Evolutionary conservation across 1,140 invertebrate species (phyloP), one percentile per base, ranked within the genome.

Genomic region (Nebria ingens): DNA sequence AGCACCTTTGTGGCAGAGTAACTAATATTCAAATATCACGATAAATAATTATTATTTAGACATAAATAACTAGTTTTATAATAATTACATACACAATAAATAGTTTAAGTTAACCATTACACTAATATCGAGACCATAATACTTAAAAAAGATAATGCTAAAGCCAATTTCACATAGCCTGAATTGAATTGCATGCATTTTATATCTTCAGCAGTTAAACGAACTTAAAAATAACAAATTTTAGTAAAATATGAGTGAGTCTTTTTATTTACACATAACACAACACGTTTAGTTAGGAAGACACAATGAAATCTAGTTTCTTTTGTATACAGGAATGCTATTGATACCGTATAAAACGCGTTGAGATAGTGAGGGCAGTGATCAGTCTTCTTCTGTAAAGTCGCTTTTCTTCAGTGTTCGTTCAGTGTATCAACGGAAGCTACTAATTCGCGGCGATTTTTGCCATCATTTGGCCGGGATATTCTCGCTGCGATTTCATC

Each of bases 401-500:
- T n/a, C n/a, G n/a, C n/a, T n/a, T n/a, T 34, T 6, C 6, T 9
- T 34, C 25, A 34, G 25, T 34, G 25, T 56, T 73, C 69, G 34
- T 68, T 65, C 19, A 74, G 59, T 38, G 68, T 69, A 63, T 73
- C 72, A 1, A 72, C 69, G 9, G 69, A 71, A 22, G 69, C 58
- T 1, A 66, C 62, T 20, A 64, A 66, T 60, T 65, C 67, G 59
- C 59, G 56, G 54, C 66, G 64, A 55, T 64, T 66, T 34, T n/a
- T n/a, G 6, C 25, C 25, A n/a, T n/a, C n/a, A n/a, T n/a, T n/a
- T 9, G 25, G 25, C n/a, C 25, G 6, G 55, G 65, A 67, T 58
- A 72, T 68, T 23, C 72, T 57, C 0, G 57, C 40, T 61, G 40
- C 60, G 34, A 85, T 79, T 63, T 89, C 84, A 19, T 87, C 85